Base-by-base conservation (phyloP, 1,140 invertebrate genomes). In the Leguminivora glycinivorella region DNA sequence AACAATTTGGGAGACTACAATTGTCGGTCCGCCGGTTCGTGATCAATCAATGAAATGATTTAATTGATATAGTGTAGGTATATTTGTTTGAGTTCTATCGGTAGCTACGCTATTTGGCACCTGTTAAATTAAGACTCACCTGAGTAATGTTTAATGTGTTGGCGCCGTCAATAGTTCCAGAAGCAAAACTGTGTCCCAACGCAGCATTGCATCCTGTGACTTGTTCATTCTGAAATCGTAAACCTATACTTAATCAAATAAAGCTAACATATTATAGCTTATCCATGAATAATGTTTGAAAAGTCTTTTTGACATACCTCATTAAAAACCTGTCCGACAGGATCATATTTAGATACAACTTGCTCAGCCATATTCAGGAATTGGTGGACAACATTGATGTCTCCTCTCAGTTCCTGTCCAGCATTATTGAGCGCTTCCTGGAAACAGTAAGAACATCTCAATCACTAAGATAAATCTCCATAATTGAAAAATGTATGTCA, bases 111-210 rank as follows among this genome's bases (percentile, higher is more conserved):
- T 34, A 12, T 2, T 34, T 34, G 6, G 34, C 14, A 14, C 10
- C 10, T 38, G 4, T 12, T 22, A 52, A 22, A 22, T 52, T n/a
- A 43, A 1, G 40, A 3, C 17, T 56, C 76, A 86, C 88, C 91
- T 97, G 96, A 58, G 94, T 94, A 82, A 99, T 99, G 74, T 96
- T 94, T 72, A 98, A 97, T 7, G 95, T 95, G 0, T 98, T 98
- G 0, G 97, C 97, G 0, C 98, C 98, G 83, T 99, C 98, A 0
- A 95, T 98, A 0, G 98, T 98, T 6, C 98, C 98, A 0, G 97
- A 97, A 1, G 97, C 98, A 88, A 98, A 98, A 89, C 96, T 98
- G 87, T 97, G 98, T 0, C 98, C 97, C 94, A 98, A 95, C 0
- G 97, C 97, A 3, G 97, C 95, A 12, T 93, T 83, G 85, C 97